Conservation (phyloP, 2,113 vertebrate species). For the Suncus etruscus region DNA sequence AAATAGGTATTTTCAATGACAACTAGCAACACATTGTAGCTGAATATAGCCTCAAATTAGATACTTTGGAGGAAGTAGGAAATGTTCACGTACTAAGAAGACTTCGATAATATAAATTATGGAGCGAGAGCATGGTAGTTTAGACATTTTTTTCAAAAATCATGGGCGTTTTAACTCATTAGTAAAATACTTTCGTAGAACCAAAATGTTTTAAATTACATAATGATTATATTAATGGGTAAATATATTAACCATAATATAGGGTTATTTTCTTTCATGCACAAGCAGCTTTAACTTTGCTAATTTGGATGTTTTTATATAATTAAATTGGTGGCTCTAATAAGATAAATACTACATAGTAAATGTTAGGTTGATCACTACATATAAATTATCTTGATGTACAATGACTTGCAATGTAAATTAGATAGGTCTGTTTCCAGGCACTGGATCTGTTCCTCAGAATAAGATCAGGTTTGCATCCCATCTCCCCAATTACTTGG, state of each 20-base stretch:
- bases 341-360: conserved; percentile 57
- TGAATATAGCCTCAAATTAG: conserved; percentile 46
- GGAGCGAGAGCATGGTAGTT: conserved; percentile 3
- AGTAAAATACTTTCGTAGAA: conserved; percentile 29
- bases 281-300: conserved; percentile 40
- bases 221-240: conserved; percentile 57
- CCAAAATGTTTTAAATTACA: conserved; percentile 28
- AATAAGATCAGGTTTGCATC: background rate
- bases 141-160: conserved; percentile 20
- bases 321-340: conserved; percentile 55
- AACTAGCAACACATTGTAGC: background rate
- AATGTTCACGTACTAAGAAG: conserved; percentile 29
- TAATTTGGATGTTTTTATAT: conserved; percentile 64
- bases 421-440: background rate
- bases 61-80: background rate
- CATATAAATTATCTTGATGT: conserved; percentile 27
- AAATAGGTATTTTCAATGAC: background rate
- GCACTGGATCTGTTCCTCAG: background rate
- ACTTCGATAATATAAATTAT: background rate
- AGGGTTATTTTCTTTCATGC: conserved; percentile 10
- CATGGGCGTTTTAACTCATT: background rate
- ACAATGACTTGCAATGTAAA: background rate
- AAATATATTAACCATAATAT: conserved; percentile 47
- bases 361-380: conserved; percentile 34
- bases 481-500: background rate